These are phyloP conservation scores for Drosophila paucipuncta DNA, from an alignment of 2,888 invertebrate genomes.

Conservation along the genomic window DNA sequence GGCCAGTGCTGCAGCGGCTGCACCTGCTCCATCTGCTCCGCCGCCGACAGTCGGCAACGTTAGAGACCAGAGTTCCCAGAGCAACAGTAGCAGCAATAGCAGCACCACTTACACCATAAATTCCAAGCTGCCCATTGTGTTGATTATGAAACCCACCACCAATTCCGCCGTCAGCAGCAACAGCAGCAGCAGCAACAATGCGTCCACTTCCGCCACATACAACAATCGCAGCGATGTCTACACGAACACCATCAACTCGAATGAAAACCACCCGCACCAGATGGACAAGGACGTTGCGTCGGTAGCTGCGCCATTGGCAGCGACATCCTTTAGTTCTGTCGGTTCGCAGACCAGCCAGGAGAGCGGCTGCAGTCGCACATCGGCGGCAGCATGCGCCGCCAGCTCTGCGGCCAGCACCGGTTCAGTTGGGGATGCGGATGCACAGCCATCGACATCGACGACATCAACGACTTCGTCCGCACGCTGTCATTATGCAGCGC, in stretches of 20 bases:
- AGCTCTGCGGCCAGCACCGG: conserved; percentile 38
- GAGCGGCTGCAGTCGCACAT: conserved; percentile 81
- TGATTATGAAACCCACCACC: conserved; percentile 59
- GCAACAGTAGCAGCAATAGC: conserved; percentile 24
- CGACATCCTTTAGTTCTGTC: conserved; percentile 57
- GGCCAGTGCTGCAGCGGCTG: conserved; percentile 17
- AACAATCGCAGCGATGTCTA: conserved; percentile 69
- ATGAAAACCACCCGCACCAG: conserved; percentile 75
- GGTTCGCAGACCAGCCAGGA: conserved; percentile 67
- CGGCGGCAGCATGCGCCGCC: conserved; percentile 33
- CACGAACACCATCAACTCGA: conserved; percentile 82
- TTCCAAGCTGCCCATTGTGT: conserved; percentile 37
- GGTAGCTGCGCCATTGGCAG: conserved; percentile 24
- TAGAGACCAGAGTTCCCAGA: conserved; percentile 23
- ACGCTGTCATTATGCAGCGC: conserved; percentile 82
- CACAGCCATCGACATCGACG: conserved; percentile 83
- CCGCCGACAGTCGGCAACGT: conserved; percentile 49
- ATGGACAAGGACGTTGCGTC: conserved; percentile 35
- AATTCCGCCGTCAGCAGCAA: conserved; percentile 12
- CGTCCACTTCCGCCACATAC: conserved; percentile 34
- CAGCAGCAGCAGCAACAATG: conserved; percentile 33
- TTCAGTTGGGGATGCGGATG: conserved; percentile 62
- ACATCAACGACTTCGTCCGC: conserved; percentile 57
- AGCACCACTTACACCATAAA: conserved; percentile 22
- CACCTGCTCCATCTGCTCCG: background rate